A percentile compares a stretch with the other conserved stretches of the same genome.
Evolutionary conservation across 2,888 invertebrate genomes (phyloP).

Genomic region (Macrophya alboannulata): DNA sequence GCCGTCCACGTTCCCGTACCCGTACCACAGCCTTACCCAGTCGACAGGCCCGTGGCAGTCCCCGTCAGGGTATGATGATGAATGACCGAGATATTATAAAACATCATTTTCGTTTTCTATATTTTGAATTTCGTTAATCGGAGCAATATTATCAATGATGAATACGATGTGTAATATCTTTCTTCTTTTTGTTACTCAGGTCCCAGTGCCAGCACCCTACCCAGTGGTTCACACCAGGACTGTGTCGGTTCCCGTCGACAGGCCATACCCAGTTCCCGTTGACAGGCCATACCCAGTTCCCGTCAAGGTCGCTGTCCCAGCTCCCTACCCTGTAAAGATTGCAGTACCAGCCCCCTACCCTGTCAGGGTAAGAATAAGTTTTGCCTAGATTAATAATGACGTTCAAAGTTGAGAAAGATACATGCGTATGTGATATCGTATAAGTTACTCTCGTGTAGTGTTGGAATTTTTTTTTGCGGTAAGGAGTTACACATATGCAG

Average conservation of each 20-base stretch:
- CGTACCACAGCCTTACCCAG: constrained; percentile 81
- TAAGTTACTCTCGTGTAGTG: background rate
- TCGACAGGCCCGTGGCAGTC: constrained; percentile 81
- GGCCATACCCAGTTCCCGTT: constrained; percentile 81
- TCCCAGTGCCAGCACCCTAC: constrained; percentile 81
- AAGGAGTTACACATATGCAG: background rate
- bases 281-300: constrained; percentile 81
- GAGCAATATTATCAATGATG: constrained; percentile 31
- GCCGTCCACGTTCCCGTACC: constrained; percentile 80
- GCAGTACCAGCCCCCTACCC: constrained; percentile 76
- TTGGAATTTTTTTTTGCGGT: background rate
- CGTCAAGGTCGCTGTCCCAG: constrained; percentile 82
- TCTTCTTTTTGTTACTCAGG: constrained; percentile 68
- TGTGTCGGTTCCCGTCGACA: constrained; percentile 81
- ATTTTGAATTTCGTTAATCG: constrained; percentile 55
- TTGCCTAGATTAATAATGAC: background rate
- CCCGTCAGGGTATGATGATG: constrained; percentile 74
- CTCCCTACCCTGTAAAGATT: constrained; percentile 78
- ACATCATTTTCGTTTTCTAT: background rate
- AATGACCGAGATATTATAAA: constrained; percentile 61
- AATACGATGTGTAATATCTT: constrained; percentile 66
- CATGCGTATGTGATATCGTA: background rate
- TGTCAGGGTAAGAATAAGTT: constrained; percentile 65
- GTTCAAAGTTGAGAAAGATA: background rate
- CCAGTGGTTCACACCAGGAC: constrained; percentile 78